Evolutionary conservation across 2,797 vertebrate species (phyloP).

Genomic region (Poeciliopsis gracilis): DNA sequence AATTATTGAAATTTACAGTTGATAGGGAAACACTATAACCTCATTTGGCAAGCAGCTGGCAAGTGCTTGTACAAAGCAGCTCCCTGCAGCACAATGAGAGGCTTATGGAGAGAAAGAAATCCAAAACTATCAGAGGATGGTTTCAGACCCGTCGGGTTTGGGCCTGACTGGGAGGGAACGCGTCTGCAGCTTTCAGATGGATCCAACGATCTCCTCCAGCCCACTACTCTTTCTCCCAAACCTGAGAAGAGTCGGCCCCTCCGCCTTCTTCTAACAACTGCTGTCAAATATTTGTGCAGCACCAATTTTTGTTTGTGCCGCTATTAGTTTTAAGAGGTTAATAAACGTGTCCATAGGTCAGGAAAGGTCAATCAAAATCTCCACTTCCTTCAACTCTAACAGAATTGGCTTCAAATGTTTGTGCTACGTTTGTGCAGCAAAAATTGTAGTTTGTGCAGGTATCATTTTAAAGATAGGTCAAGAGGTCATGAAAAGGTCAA

Average conservation of each 20-base stretch:
- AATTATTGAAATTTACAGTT: slow-evolving; percentile 89
- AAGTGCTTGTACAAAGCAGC: slow-evolving; percentile 74
- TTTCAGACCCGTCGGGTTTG: slow-evolving; percentile 59
- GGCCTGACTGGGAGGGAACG: slow-evolving; percentile 22
- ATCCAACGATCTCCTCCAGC: slow-evolving; percentile 24
- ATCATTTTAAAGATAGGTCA: too few relatives aligned
- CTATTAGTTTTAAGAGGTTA: too few relatives aligned
- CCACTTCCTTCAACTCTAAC: too few relatives aligned
- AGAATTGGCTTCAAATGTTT: too few relatives aligned
- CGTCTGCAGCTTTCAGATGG: slow-evolving; percentile 41
- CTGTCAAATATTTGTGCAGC: too few relatives aligned
- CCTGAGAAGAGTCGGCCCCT: slow-evolving; percentile 7
- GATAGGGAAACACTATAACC: slow-evolving; percentile 84
- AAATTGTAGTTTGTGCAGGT: too few relatives aligned
- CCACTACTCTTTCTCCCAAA: slow-evolving; percentile 16
- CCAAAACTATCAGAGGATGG: slow-evolving; percentile 82
- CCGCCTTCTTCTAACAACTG: too few relatives aligned
- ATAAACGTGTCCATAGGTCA: too few relatives aligned
- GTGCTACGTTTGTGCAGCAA: too few relatives aligned
- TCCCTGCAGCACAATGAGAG: slow-evolving; percentile 77
- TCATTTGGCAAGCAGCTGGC: slow-evolving; percentile 84
- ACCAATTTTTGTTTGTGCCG: too few relatives aligned
- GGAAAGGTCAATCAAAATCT: too few relatives aligned
- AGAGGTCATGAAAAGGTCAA: too few relatives aligned
- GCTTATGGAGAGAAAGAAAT: slow-evolving; percentile 80